Base-by-base conservation (phyloP, 2,113 vertebrate genomes). In the Muntiacus muntjak region DNA sequence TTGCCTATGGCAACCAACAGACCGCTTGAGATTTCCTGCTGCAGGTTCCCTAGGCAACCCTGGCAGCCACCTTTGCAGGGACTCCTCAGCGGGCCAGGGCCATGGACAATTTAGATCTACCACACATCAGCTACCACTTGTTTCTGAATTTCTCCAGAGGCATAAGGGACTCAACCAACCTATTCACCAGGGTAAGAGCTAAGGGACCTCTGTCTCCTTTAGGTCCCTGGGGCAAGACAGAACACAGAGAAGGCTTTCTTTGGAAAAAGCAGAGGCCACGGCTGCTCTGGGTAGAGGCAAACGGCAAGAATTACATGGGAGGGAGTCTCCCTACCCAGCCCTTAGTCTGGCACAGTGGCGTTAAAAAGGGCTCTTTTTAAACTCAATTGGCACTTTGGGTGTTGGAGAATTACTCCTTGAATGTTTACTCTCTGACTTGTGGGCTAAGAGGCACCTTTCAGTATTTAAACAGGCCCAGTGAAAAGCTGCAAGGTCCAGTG, bases 1-100 rank as follows among this genome's bases (percentile, higher is more conserved):
- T 98, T 98, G 97, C 95, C 91, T 67, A 62, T 96, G 88, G 97
- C 95, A 98, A 98, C 97, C 33, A 74, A n/a, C 54, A 89, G 93
- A 82, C 92, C 84, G 50, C 96, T 92, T 81, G 95, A 97, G 95
- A 92, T 74, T 95, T 87, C 87, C 52, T 30, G 43, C 54, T 21
- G 28, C 43, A 55, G 82, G 87, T 96, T 98, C 83, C 84, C 97
- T 74, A 25, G 95, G 97, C 60, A 97, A 94, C 97, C 40, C 79
- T 83, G 62, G 43, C 62, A 89, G 96, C 36, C 64, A 71, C 88
- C 89, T 94, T 96, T 58, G 79, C 54, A 82, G 85, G 87, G 71
- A 62, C 76, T 91, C 76, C 82, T 92, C 36, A 62, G 82, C 52
- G 62, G 89, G 87, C 60, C 87, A 89, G 58, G 95, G 40, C 28